Percentiles rank a stretch among this genome's conserved stretches.
These are phyloP conservation scores for Tapera naevia DNA, from an alignment of 2,797 vertebrate genomes.

Conservation along the genomic window DNA sequence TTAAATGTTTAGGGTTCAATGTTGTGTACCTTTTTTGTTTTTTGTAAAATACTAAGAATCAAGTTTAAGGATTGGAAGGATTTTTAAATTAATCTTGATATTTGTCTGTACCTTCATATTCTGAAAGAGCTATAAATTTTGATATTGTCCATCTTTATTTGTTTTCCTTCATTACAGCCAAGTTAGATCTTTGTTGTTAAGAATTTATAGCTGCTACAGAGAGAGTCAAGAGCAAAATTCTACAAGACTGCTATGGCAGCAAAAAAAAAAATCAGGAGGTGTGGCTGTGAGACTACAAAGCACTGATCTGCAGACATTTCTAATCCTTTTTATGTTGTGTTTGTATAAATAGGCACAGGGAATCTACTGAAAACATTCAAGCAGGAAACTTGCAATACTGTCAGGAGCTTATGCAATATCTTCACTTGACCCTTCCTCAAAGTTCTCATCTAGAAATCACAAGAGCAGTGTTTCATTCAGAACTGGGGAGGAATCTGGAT, in stretches of 20 bases:
- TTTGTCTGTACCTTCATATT: neutral
- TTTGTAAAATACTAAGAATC: neutral
- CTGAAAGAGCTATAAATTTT: neutral
- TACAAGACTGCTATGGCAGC: neutral
- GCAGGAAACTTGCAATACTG: neutral
- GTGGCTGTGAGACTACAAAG: neutral
- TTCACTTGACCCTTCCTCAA: neutral
- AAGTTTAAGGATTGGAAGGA: neutral
- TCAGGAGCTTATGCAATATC: neutral
- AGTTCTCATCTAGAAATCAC: neutral
- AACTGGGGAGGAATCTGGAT: neutral
- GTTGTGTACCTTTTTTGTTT: fast-evolving
- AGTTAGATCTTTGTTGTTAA: neutral
- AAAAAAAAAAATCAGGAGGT: neutral
- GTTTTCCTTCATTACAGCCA: neutral
- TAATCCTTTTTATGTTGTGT: neutral
- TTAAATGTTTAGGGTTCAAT: neutral
- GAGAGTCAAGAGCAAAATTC: neutral
- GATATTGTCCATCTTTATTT: neutral
- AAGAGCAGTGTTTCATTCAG: neutral
- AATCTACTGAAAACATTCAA: neutral
- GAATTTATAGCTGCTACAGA: neutral
- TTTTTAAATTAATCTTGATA: neutral
- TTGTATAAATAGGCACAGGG: neutral
- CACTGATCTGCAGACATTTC: neutral